phyloP scores from a whole-genome alignment of 2,888 invertebrate genomes.

The Venustoraphidia nigricollis region DNA sequence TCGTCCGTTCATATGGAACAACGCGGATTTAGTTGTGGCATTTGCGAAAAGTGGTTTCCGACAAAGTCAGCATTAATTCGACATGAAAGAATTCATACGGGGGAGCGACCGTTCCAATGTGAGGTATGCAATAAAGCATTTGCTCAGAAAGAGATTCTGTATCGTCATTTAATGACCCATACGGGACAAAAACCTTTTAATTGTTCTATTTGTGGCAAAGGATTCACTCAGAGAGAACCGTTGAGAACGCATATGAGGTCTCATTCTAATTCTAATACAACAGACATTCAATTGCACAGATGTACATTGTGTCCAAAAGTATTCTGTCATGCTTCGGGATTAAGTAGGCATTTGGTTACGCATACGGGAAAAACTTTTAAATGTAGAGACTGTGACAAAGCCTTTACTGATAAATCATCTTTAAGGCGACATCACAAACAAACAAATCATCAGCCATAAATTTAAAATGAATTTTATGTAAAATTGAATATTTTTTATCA shows the following conservation, averaged over 20 bases:
- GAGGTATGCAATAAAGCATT: conserved; percentile 44
- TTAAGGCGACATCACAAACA: conserved; percentile 42
- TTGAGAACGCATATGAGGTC: conserved; percentile 44
- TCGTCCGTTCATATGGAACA: conserved; percentile 43
- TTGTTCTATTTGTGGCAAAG: conserved; percentile 47
- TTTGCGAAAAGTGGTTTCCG: conserved; percentile 51
- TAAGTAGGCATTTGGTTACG: conserved; percentile 48
- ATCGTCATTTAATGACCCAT: conserved; percentile 42
- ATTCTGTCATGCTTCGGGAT: conserved; percentile 43
- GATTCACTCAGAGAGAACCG: conserved; percentile 58
- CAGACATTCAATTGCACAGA: conserved; percentile 43
- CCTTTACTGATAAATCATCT: conserved; percentile 58
- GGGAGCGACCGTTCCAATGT: conserved; percentile 37
- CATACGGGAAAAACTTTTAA: conserved; percentile 48
- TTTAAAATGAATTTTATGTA: too few relatives aligned
- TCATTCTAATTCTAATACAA: conserved; percentile 37
- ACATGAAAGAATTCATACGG: conserved; percentile 54
- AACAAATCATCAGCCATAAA: conserved; percentile 21
- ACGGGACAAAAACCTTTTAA: conserved; percentile 47
- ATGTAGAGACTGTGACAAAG: conserved; percentile 47
- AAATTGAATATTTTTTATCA: too few relatives aligned
- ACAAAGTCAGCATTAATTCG: conserved; percentile 49
- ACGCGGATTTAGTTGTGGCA: conserved; percentile 37
- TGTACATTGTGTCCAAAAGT: conserved; percentile 51
- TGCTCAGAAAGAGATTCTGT: conserved; percentile 56